These are phyloP conservation scores for Epistrophe grossulariae DNA, from an alignment of 2,888 invertebrate species.

Conservation along the genomic window DNA sequence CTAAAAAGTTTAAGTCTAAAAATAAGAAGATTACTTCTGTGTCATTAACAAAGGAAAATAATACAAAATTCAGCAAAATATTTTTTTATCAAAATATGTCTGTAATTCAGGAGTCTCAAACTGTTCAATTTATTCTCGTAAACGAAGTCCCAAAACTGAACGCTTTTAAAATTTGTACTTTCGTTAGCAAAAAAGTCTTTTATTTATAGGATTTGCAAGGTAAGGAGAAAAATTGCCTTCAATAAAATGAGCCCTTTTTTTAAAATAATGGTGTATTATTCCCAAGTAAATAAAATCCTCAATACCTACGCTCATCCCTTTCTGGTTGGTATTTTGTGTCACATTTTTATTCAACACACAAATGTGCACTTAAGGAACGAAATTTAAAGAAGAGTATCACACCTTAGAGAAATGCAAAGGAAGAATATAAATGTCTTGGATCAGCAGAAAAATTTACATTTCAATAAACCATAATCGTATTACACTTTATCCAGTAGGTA, in stretches of 20 bases:
- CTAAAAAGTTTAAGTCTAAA: too few species aligned
- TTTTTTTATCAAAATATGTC: too few species aligned
- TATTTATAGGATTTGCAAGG: conserved; percentile 75
- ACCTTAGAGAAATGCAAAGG: conserved; percentile 37
- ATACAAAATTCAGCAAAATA: too few species aligned
- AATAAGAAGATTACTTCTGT: too few species aligned
- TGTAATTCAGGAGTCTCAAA: too few species aligned
- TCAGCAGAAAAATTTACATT: conserved; percentile 84
- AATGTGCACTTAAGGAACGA: conserved; percentile 38
- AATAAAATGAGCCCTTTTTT: conserved; percentile 46
- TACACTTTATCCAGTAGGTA: conserved; percentile 52
- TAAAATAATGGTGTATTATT: conserved; percentile 48
- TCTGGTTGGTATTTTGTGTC: conserved; percentile 8
- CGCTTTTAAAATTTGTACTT: too few species aligned
- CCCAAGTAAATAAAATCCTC: conserved; percentile 62
- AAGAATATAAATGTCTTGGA: conserved; percentile 80
- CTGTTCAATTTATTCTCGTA: too few species aligned
- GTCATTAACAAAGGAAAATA: too few species aligned
- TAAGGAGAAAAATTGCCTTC: conserved; percentile 46
- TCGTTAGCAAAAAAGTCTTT: conserved; percentile 24
- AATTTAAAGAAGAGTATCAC: conserved; percentile 46
- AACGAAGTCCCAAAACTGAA: too few species aligned
- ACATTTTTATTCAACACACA: neutral
- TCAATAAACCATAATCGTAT: conserved; percentile 83
- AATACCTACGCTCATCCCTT: neutral